Evolutionary conservation across 2,797 vertebrate genomes (phyloP).

Genomic region (Gallirallus australis): DNA sequence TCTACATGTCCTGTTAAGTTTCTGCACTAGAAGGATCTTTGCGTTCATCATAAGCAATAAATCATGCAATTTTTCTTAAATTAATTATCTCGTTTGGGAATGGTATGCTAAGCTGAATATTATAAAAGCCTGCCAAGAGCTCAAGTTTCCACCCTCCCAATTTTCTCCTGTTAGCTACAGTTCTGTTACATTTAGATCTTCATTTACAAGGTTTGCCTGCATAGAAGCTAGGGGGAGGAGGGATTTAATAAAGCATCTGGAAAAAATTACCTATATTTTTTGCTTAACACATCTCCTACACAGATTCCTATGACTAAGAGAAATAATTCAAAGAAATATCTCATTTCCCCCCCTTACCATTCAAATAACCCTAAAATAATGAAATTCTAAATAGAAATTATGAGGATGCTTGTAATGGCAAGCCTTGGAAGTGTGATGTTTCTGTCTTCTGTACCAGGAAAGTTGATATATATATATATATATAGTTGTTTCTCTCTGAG

Average conservation of each 20-base stretch:
- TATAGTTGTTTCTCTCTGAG: not conserved
- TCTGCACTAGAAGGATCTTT: not conserved
- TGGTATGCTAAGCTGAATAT: not conserved
- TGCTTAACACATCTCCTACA: not conserved
- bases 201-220: not conserved
- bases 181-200: not conserved
- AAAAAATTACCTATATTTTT: not conserved
- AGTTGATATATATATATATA: not conserved
- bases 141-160: not conserved
- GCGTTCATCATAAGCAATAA: conserved; percentile 12
- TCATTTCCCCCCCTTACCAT: not conserved
- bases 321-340: not conserved
- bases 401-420: not conserved
- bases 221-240: not conserved
- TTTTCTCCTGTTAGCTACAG: not conserved
- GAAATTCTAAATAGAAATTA: not conserved
- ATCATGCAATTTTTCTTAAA: not conserved
- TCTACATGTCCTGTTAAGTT: not conserved
- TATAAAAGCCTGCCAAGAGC: not conserved
- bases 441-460: not conserved
- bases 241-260: not conserved
- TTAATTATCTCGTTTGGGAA: not conserved
- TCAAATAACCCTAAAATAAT: not conserved
- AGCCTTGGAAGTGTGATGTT: not conserved
- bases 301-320: not conserved